Evolutionary conservation across 2,888 invertebrate species (phyloP).

Genomic region (Drosophila nigricruria): DNA sequence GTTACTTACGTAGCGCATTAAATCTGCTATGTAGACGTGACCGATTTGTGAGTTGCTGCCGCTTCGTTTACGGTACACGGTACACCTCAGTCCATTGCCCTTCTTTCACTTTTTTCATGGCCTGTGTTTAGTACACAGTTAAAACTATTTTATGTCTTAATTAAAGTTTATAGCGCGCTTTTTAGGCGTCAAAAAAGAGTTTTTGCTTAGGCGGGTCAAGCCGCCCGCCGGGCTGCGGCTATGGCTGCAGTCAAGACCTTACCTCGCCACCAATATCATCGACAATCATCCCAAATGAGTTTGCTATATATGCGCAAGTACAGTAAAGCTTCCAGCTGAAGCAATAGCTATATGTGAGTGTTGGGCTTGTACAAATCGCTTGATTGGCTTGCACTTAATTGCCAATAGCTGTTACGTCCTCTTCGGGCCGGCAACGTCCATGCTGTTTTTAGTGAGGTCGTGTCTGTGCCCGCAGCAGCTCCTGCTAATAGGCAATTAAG

Average conservation of each 20-base stretch:
- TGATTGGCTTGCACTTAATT: constrained; percentile 80
- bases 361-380: constrained; percentile 78
- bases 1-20: constrained; percentile 43
- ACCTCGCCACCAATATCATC: constrained; percentile 47
- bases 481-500: constrained; percentile 79
- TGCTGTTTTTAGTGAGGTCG: constrained; percentile 64
- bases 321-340: constrained; percentile 10
- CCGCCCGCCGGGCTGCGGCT: constrained; percentile 42
- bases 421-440: constrained; percentile 19
- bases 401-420: constrained; percentile 72
- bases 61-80: constrained; percentile 38
- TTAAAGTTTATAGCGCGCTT: constrained; percentile 80
- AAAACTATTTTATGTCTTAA: constrained; percentile 82
- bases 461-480: constrained; percentile 66
- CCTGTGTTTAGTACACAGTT: constrained; percentile 68
- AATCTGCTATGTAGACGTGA: constrained; percentile 37
- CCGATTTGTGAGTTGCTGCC: constrained; percentile 40
- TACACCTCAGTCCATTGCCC: constrained; percentile 44
- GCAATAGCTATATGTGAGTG: constrained; percentile 55
- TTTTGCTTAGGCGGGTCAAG: constrained; percentile 59
- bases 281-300: constrained; percentile 64
- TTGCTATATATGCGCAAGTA: constrained; percentile 12
- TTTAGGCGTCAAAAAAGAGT: constrained; percentile 77
- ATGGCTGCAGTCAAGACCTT: constrained; percentile 26
- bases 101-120: constrained; percentile 52